Conservation (phyloP, 2,888 invertebrate genomes). For the Stenchaetothrips biformis region DNA sequence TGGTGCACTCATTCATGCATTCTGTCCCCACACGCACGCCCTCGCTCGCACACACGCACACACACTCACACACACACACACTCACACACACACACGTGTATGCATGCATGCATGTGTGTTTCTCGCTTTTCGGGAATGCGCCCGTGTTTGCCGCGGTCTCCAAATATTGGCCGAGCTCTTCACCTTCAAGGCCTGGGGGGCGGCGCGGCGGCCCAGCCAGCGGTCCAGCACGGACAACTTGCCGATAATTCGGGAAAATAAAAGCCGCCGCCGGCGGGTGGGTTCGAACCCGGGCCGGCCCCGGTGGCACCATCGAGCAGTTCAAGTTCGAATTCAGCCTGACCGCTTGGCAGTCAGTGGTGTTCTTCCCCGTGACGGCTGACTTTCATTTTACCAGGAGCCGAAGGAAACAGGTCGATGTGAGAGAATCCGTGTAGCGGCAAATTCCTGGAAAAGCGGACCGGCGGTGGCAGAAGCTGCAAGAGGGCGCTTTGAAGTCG, state of each 20-base stretch:
- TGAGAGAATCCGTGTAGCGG: no score
- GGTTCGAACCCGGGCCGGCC: no score
- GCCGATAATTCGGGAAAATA: background rate
- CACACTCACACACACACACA: background rate
- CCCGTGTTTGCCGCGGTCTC: constrained; percentile 9
- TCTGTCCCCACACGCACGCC: background rate
- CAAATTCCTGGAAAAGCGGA: background rate
- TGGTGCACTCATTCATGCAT: constrained; percentile 11
- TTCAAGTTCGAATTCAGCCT: no score
- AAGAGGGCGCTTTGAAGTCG: background rate
- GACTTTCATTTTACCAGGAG: no score
- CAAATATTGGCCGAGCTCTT: constrained; percentile 11
- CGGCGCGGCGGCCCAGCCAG: background rate
- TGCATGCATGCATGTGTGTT: background rate
- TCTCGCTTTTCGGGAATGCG: constrained; percentile 7
- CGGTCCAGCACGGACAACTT: background rate
- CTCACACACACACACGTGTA: background rate
- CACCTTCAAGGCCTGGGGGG: background rate
- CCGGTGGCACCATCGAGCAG: no score
- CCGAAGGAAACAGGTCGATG: no score
- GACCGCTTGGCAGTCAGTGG: no score
- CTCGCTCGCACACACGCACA: background rate
- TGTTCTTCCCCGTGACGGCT: no score
- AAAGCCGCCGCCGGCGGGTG: background rate
- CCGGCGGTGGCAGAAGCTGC: background rate